These are phyloP conservation scores for Acanthurus tractus DNA, from an alignment of 2,797 vertebrate genomes.

Conservation along the genomic window DNA sequence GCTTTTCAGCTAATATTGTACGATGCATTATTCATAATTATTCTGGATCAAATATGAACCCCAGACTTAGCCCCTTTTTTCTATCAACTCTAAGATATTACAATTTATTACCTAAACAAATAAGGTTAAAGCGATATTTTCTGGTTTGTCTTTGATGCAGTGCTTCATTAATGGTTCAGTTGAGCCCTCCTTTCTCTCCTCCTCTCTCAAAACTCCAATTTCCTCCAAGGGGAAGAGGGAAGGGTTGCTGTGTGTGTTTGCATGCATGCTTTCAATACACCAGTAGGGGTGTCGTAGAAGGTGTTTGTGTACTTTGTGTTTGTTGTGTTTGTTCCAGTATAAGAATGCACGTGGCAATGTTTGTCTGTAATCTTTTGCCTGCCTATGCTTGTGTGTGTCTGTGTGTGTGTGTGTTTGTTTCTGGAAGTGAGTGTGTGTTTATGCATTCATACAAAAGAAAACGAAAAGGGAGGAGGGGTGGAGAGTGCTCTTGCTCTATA, in stretches of 20 bases:
- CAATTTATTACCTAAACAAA: conserved; percentile 55
- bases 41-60: conserved; percentile 35
- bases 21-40: conserved; percentile 40
- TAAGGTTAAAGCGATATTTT: conserved; percentile 34
- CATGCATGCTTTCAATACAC: conserved; percentile 33
- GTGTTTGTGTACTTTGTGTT: conserved; percentile 25
- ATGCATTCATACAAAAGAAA: conserved; percentile 57
- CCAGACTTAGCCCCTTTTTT: conserved; percentile 22
- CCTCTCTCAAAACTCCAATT: conserved; percentile 39
- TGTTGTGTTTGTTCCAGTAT: conserved; percentile 40
- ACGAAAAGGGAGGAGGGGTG: conserved; percentile 43
- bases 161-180: conserved; percentile 45
- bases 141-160: conserved; percentile 48
- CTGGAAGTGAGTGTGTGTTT: conserved; percentile 29
- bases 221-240: conserved; percentile 48
- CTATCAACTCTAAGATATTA: conserved; percentile 23
- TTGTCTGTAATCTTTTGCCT: conserved; percentile 35
- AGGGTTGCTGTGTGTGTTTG: conserved; percentile 41
- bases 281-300: conserved; percentile 39
- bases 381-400: conserved; percentile 7
- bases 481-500: conserved; percentile 54
- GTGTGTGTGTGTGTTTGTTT: conserved; percentile 16
- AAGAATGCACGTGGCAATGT: conserved; percentile 32
- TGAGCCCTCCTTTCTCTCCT: conserved; percentile 24
- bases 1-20: conserved; percentile 24